These are phyloP conservation scores for Neocrepidodera transversa DNA, from an alignment of 2,888 invertebrate species.

Conservation along the genomic window DNA sequence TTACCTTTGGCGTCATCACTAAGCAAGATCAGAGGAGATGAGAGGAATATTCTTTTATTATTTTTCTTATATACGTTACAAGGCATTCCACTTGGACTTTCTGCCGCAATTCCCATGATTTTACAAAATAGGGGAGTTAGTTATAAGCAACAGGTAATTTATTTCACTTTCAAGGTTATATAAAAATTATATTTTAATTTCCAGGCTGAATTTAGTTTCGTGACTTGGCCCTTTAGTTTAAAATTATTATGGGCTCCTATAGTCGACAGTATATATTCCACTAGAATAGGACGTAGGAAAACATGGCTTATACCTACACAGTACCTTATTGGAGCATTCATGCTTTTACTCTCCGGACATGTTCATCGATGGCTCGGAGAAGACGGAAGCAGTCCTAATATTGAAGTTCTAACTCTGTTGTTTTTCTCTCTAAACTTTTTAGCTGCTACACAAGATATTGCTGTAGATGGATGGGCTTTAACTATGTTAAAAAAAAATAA, in stretches of 20 bases:
- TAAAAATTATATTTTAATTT: constrained; percentile 41
- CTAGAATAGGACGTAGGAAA: constrained; percentile 89
- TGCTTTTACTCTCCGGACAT: constrained; percentile 83
- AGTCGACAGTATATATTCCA: constrained; percentile 90
- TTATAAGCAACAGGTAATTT: constrained; percentile 85
- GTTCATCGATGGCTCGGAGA: constrained; percentile 74
- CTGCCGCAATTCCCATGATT: constrained; percentile 94
- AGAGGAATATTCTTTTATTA: constrained; percentile 82
- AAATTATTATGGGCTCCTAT: constrained; percentile 99
- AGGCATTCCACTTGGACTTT: constrained; percentile 94
- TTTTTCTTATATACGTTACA: constrained; percentile 93
- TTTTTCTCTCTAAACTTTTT: constrained; percentile 94
- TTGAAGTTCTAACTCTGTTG: constrained; percentile 78
- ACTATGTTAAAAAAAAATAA: constrained; percentile 97
- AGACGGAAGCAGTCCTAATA: constrained; percentile 68
- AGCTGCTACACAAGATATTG: constrained; percentile 99
- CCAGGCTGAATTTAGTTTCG: constrained; percentile 91
- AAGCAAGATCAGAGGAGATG: constrained; percentile 71
- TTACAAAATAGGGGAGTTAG: constrained; percentile 91
- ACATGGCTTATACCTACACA: constrained; percentile 95
- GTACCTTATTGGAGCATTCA: constrained; percentile 87
- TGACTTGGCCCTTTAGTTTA: constrained; percentile 89
- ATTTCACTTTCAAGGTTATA: not conserved
- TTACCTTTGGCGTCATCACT: constrained; percentile 11
- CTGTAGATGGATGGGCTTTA: constrained; percentile 99